Conservation (phyloP, 2,797 vertebrate genomes). For the Labroides dimidiatus region DNA sequence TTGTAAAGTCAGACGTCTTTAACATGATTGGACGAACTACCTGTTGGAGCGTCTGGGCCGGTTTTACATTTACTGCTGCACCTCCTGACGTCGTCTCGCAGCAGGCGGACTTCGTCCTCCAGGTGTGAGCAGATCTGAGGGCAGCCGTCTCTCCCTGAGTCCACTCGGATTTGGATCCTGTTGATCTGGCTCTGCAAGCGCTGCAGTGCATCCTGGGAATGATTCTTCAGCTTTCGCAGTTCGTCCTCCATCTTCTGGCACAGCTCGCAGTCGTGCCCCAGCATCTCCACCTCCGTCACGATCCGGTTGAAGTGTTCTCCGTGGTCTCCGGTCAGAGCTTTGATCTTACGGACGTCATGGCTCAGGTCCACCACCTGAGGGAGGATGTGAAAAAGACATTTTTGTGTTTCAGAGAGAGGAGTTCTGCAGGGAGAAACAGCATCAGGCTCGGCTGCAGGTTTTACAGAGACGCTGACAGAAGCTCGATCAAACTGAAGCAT, state of each 20-base stretch:
- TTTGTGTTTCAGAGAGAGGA: too few relatives aligned
- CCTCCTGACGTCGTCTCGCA: conserved; percentile 73
- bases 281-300: conserved; percentile 77
- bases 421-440: too few relatives aligned
- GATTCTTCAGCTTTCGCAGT: conserved; percentile 79
- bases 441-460: too few relatives aligned
- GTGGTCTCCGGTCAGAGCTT: conserved; percentile 78
- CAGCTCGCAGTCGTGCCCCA: conserved; percentile 78
- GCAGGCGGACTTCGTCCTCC: conserved; percentile 75
- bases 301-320: conserved; percentile 84
- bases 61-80: conserved; percentile 76
- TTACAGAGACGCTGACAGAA: too few relatives aligned
- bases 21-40: not conserved
- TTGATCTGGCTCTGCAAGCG: conserved; percentile 75
- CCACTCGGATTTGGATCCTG: conserved; percentile 66
- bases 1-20: too few relatives aligned
- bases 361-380: conserved; percentile 81
- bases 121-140: conserved; percentile 76
- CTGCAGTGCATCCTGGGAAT: conserved; percentile 78
- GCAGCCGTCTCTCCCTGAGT: conserved; percentile 70
- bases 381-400: not conserved
- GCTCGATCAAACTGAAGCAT: too few relatives aligned
- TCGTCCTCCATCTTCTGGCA: conserved; percentile 80
- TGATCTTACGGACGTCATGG: conserved; percentile 80
- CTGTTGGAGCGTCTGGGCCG: conserved; percentile 46